Base-by-base conservation (phyloP, 2,888 invertebrate species). In the Sceliomorpha sp. region DNA sequence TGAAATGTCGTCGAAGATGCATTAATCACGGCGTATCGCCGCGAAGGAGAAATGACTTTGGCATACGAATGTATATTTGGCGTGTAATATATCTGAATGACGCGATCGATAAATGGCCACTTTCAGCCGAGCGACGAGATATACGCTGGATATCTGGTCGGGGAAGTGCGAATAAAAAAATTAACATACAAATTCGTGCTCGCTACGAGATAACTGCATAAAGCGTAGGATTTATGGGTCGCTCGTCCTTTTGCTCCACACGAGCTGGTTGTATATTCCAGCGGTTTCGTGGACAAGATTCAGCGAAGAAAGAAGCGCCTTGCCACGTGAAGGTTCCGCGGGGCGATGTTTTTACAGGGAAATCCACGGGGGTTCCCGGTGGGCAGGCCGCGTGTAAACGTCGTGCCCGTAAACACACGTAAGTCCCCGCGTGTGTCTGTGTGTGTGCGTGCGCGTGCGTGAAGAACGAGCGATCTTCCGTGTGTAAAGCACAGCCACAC, bases 281-380 rank as follows among this genome's bases (percentile, higher is more conserved):
- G 4, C 29, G 47, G 26, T 24, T 36, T 42, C 34, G 64, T 32
- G 64, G 50, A 44, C 56, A 63, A 40, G 47, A 48, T 51, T 37
- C 32, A 10, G 10, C 37, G 27, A 8, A 9, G 58, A 9, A 27
- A 34, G 51, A 48, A 26, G 17, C 40, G 34, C n/a, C 40, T 48
- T 48, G 48, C 58, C 48, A 39, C 42, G 17, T 39, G 45, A 40
- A 14, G 15, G 55, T 53, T 60, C 50, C 31, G 62, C 53, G 20
- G 51, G 60, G 62, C n/a, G n/a, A 74, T 71, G 75, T 69, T 78
- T 74, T 75, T 71, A 73, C 75, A 70, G 71, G 77, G 73, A 78
- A 78, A 82, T 82, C 84, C 75, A 80, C 83, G 84, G 83, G 84
- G 81, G 78, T 34, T 73, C 75, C 15, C 15, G 50, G 51, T 42